These are phyloP conservation scores for Andrena praecox DNA, from an alignment of 2,888 invertebrate genomes.

Conservation along the genomic window DNA sequence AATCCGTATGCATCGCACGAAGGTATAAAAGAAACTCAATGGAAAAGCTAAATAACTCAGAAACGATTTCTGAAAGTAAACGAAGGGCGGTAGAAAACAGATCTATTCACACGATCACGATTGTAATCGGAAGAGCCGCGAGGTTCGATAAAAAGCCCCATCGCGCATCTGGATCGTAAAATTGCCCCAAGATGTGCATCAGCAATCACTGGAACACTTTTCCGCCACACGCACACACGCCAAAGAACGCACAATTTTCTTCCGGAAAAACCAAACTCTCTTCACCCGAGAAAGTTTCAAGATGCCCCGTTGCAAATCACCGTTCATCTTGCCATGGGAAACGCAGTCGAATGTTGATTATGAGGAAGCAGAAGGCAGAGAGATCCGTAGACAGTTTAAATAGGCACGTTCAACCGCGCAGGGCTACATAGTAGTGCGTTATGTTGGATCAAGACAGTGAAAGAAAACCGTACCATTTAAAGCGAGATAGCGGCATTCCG, in stretches of 20 bases:
- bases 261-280: slow-evolving; percentile 12
- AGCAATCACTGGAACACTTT: neutral
- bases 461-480: too few species aligned
- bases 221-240: neutral
- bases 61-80: neutral
- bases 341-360: slow-evolving; percentile 15
- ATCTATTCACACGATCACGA: neutral
- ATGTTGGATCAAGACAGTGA: neutral
- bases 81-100: neutral
- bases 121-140: neutral
- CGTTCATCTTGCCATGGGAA: slow-evolving; percentile 12
- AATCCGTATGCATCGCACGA: too few species aligned
- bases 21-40: neutral
- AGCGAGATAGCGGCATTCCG: too few species aligned
- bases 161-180: neutral
- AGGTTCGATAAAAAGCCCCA: neutral
- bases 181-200: neutral
- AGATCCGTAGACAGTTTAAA: neutral
- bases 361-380: neutral
- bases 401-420: neutral
- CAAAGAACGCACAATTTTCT: slow-evolving; percentile 31
- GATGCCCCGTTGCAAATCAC: neutral
- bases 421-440: neutral
- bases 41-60: neutral
- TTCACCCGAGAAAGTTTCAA: slow-evolving; percentile 40